A percentile compares a stretch with the other conserved stretches of the same genome.
These are phyloP conservation scores for Sardinella longiceps DNA, from an alignment of 2,797 vertebrate species.

Conservation along the genomic window DNA sequence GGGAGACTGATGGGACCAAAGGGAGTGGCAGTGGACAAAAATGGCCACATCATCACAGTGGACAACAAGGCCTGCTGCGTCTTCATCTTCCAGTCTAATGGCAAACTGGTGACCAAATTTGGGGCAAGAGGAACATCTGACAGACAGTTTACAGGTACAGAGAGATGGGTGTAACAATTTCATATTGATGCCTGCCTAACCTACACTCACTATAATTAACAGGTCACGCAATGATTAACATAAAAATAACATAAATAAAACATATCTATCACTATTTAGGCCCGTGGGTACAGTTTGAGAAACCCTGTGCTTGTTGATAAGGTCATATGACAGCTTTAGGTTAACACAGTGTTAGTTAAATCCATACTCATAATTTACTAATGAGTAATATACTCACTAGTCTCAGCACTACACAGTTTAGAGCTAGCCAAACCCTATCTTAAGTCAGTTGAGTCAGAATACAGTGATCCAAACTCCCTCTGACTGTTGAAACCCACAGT, in stretches of 20 bases:
- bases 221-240: neutral
- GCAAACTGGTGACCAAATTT: conserved; percentile 92
- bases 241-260: neutral
- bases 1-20: conserved; percentile 95
- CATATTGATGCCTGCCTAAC: neutral
- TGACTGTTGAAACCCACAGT: neutral
- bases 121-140: conserved; percentile 90
- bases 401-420: neutral
- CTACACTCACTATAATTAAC: neutral
- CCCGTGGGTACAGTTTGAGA: neutral
- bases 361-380: neutral
- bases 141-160: conserved; percentile 87
- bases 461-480: neutral
- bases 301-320: neutral
- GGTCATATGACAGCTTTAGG: neutral
- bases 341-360: neutral
- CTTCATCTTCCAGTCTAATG: conserved; percentile 96
- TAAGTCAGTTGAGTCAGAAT: neutral
- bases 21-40: conserved; percentile 91
- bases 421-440: neutral
- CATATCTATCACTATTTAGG: neutral
- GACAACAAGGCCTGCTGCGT: conserved; percentile 98
- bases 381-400: neutral
- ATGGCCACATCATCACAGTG: conserved; percentile 94
- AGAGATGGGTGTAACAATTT: neutral